Evolutionary conservation across 2,888 invertebrate genomes (phyloP).

Genomic region (Orchestes rusci): DNA sequence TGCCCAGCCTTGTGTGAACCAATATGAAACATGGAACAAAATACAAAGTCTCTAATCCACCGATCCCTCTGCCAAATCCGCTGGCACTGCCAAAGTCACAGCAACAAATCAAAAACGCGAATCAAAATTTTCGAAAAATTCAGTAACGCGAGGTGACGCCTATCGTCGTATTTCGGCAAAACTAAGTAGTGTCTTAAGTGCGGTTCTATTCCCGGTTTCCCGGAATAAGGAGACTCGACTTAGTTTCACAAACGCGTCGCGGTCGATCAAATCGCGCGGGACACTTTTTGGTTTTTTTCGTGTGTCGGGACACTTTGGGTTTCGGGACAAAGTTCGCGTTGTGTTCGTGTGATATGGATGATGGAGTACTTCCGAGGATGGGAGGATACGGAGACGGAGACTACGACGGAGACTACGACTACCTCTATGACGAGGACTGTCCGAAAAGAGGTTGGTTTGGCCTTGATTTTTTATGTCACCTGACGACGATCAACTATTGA

Average conservation of each 20-base stretch:
- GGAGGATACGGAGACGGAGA: conserved; percentile 29
- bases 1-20: no score
- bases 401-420: conserved; percentile 26
- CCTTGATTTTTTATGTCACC: background rate
- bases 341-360: conserved; percentile 36
- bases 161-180: conserved; percentile 18
- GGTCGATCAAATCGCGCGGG: conserved; percentile 17
- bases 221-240: conserved; percentile 36
- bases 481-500: no score
- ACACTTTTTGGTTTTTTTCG: background rate
- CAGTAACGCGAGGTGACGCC: conserved; percentile 19
- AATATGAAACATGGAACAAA: no score
- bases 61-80: no score
- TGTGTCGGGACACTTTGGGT: background rate
- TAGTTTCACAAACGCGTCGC: conserved; percentile 34
- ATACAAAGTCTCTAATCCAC: no score
- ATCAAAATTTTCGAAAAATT: conserved; percentile 18
- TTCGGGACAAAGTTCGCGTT: conserved; percentile 9
- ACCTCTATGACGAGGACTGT: conserved; percentile 15
- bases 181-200: conserved; percentile 21
- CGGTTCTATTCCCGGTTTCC: conserved; percentile 34
- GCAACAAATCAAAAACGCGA: no score
- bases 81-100: no score
- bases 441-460: conserved; percentile 17
- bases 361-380: conserved; percentile 46